Conservation (phyloP, 2,888 invertebrate genomes). For the Choristoneura rosaceana region DNA sequence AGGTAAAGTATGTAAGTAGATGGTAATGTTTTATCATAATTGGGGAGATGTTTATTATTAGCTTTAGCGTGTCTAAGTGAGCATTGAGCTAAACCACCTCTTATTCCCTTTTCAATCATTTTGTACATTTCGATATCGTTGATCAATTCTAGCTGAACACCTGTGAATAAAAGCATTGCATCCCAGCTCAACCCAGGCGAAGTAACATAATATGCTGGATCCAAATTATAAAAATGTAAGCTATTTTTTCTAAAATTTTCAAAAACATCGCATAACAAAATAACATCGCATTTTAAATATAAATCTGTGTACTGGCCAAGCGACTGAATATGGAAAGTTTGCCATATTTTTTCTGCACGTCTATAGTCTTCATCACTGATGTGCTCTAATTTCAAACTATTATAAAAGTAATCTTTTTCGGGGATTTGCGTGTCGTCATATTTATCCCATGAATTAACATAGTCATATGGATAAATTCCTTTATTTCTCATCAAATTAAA, state of each 20-base stretch:
- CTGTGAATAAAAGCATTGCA: constrained; percentile 42
- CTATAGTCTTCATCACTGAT: constrained; percentile 30
- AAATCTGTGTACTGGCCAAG: constrained; percentile 49
- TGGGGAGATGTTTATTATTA: not conserved
- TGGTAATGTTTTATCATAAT: not conserved
- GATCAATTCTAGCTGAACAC: not conserved
- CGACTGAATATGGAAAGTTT: constrained; percentile 43
- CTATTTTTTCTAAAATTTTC: constrained; percentile 50
- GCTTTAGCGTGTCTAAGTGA: constrained; percentile 1
- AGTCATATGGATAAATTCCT: constrained; percentile 46
- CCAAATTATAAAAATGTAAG: constrained; percentile 47
- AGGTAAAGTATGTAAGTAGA: not conserved
- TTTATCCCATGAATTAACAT: constrained; percentile 40
- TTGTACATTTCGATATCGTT: not conserved
- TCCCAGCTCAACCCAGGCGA: constrained; percentile 47
- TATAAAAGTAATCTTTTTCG: constrained; percentile 40
- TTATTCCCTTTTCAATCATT: not conserved
- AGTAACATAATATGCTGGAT: constrained; percentile 48
- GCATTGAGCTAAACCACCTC: constrained; percentile 1
- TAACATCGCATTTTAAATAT: constrained; percentile 48
- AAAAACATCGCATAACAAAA: constrained; percentile 50
- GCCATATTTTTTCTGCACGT: constrained; percentile 42
- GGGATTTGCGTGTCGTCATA: constrained; percentile 43
- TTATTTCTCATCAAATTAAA: constrained; percentile 25
- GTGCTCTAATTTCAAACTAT: constrained; percentile 30